These are phyloP conservation scores for Lepus europaeus DNA, from an alignment of 2,113 vertebrate species.

Conservation along the genomic window DNA sequence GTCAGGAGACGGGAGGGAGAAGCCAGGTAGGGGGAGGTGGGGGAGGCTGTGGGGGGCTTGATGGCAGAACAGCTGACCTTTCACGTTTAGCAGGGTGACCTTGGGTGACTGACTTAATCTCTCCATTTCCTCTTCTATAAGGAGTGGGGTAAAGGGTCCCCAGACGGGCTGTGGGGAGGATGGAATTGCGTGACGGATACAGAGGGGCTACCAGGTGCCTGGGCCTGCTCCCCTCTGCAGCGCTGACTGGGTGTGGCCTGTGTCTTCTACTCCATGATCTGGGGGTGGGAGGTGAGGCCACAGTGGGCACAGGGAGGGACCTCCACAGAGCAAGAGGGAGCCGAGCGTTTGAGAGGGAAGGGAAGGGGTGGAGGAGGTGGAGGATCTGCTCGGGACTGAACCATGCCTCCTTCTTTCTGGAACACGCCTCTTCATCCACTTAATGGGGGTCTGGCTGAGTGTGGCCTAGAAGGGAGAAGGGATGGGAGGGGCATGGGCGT, in stretches of 20 bases:
- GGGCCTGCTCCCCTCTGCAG: not conserved
- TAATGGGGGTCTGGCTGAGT: constrained; percentile 62
- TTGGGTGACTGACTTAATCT: not conserved
- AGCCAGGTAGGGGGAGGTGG: not conserved
- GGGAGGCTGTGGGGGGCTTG: not conserved
- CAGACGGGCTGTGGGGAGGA: not conserved
- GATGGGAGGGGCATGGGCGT: not conserved
- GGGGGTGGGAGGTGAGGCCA: not conserved
- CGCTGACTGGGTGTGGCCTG: not conserved
- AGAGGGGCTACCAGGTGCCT: not conserved
- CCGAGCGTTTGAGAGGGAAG: not conserved
- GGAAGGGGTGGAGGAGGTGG: not conserved
- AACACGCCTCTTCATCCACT: constrained; percentile 71
- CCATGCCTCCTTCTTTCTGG: constrained; percentile 51
- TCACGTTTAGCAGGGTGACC: not conserved
- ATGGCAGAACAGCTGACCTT: not conserved
- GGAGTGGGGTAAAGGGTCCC: not conserved
- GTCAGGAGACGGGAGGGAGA: not conserved
- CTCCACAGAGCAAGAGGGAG: not conserved
- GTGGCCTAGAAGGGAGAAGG: not conserved
- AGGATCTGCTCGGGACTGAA: constrained; percentile 62
- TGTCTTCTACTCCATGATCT: not conserved
- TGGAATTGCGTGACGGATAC: not conserved
- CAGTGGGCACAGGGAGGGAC: not conserved
- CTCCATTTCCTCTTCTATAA: not conserved